phyloP scores from a whole-genome alignment of 2,888 invertebrate genomes.

The Eudemis profundana region DNA sequence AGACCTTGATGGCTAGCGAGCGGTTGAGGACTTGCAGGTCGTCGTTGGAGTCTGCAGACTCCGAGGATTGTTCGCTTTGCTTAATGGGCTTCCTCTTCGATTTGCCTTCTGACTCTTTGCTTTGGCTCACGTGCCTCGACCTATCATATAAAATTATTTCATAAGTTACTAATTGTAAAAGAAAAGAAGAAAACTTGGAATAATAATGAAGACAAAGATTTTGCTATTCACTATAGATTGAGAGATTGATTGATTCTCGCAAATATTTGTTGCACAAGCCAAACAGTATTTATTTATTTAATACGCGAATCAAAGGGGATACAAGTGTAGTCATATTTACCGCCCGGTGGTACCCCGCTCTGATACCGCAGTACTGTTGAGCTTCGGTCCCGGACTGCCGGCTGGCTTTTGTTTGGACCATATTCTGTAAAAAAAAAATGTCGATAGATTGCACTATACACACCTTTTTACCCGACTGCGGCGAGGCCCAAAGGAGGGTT shows the following conservation, averaged over 20 bases:
- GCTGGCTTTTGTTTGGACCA: conserved; percentile 73
- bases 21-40: conserved; percentile 80
- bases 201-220: too few species aligned
- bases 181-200: too few species aligned
- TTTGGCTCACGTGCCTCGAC: conserved; percentile 58
- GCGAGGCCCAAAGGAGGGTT: too few species aligned
- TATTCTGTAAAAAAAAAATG: conserved; percentile 64
- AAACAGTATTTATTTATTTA: too few species aligned
- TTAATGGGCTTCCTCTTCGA: conserved; percentile 58
- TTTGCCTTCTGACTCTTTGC: conserved; percentile 61
- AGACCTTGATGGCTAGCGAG: conserved; percentile 83
- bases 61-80: conserved; percentile 69
- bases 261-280: too few species aligned
- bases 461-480: too few species aligned
- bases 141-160: conserved; percentile 55
- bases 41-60: conserved; percentile 79
- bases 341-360: conserved; percentile 61
- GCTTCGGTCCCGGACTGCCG: conserved; percentile 56
- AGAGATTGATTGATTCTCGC: too few species aligned
- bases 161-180: too few species aligned
- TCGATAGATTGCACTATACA: too few species aligned
- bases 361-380: conserved; percentile 58
- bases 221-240: too few species aligned
- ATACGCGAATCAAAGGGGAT: too few species aligned
- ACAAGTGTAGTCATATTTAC: too few species aligned